Base-by-base conservation (phyloP, 2,797 vertebrate species). In the Tarsius wallacei region DNA sequence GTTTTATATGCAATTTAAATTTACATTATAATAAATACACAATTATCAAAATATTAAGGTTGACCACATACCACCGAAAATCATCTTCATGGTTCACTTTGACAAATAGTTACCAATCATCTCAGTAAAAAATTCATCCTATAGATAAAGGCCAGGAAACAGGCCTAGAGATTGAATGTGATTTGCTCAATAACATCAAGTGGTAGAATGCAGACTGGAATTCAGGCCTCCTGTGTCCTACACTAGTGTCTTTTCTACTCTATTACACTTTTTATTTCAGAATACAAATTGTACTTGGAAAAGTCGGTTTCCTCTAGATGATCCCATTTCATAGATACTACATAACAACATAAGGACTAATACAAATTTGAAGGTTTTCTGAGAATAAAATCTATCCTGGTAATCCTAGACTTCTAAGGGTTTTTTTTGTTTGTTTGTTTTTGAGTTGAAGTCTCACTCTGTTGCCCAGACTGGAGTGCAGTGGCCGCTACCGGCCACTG, bases 321-420 rank as follows among this genome's bases (percentile, higher is more conserved):
- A 42, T 81, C 33, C 57, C 28, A 76, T 74, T 82, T 70, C 12
- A 78, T 12, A 74, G n/a, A 64, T 36, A 81, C 8, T 13, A 70
- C 19, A 53, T 19, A 94, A 90, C 51, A 96, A 77, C 4, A 82
- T 55, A 97, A 76, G 5, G 10, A 97, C 49, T 91, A 61, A 81
- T 28, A 85, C 1, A 90, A 94, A 88, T 36, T 68, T 88, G 15
- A 55, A 78, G 85, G 51, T 82, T 85, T 94, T 59, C 80, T 90
- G 26, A 96, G 42, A 85, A 82, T 66, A 88, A 95, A 94, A 88
- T 51, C 51, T 36, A 4, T 89, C 11, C 51, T 71, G 16, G 49
- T 84, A 94, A 85, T 61, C 21, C 9, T 49, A 94, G 55, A 53
- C 15, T 84, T 96, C 86, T 63, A 59, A 96, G 53, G 61, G 96